Percentiles rank a stretch among this genome's conserved stretches.
Evolutionary conservation across 2,888 invertebrate species (phyloP).

Genomic region (Operophtera brumata): DNA sequence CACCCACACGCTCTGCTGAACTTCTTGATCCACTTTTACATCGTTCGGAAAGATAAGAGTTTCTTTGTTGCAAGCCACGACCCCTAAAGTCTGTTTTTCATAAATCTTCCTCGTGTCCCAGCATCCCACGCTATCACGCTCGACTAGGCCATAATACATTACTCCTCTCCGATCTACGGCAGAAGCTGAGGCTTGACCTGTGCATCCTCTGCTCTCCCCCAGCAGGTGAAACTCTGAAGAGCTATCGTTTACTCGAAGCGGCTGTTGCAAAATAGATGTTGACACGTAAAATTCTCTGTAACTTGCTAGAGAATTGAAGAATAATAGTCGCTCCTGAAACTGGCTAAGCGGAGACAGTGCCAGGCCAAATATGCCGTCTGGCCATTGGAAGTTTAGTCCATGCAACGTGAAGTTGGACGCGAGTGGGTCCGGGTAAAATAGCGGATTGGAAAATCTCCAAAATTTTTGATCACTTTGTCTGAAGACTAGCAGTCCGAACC

Average conservation of each 20-base stretch:
- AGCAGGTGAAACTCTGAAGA: constrained; percentile 57
- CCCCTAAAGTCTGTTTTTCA: constrained; percentile 80
- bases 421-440: constrained; percentile 86
- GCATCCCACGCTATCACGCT: constrained; percentile 87
- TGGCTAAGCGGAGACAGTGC: constrained; percentile 82
- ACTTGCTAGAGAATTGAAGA: constrained; percentile 91
- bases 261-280: constrained; percentile 83
- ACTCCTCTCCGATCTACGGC: constrained; percentile 86
- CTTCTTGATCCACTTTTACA: constrained; percentile 86
- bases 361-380: constrained; percentile 89
- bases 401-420: constrained; percentile 87
- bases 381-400: constrained; percentile 89
- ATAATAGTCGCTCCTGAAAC: constrained; percentile 82
- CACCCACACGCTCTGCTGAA: constrained; percentile 86
- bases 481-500: constrained; percentile 83
- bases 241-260: constrained; percentile 61
- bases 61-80: constrained; percentile 82
- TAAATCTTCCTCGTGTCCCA: constrained; percentile 89
- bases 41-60: constrained; percentile 91
- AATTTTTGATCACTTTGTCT: constrained; percentile 80
- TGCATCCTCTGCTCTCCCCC: constrained; percentile 78
- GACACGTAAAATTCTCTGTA: constrained; percentile 88
- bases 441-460: constrained; percentile 84
- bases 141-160: constrained; percentile 90
- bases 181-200: constrained; percentile 87